These are phyloP conservation scores for Melanargia galathea DNA, from an alignment of 2,888 invertebrate species.

Conservation along the genomic window DNA sequence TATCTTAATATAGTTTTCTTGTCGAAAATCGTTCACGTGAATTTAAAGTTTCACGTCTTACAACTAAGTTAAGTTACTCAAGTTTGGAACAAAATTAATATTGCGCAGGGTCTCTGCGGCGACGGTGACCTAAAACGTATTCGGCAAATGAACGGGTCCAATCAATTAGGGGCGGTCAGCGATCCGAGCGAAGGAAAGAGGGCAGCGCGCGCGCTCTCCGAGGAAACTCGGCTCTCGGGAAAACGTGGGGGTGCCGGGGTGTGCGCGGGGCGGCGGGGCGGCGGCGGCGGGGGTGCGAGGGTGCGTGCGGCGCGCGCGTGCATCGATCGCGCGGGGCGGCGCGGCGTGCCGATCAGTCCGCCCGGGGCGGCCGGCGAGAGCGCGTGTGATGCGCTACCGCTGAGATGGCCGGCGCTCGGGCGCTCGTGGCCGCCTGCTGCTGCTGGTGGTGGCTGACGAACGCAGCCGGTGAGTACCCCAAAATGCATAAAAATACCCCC, in stretches of 20 bases:
- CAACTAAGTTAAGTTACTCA: constrained; percentile 20
- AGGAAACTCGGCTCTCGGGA: constrained; percentile 70
- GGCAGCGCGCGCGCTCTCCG: constrained; percentile 83
- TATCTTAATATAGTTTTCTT: too few relatives aligned
- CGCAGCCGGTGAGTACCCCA: constrained; percentile 77
- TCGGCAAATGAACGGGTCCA: constrained; percentile 75
- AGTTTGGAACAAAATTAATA: constrained; percentile 41
- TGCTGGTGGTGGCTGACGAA: constrained; percentile 80
- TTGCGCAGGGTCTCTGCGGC: constrained; percentile 68
- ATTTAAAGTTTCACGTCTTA: constrained; percentile 1
- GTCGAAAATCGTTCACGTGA: not conserved
- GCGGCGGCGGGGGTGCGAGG: constrained; percentile 59
- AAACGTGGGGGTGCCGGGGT: constrained; percentile 64
- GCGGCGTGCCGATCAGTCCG: constrained; percentile 64
- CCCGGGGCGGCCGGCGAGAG: constrained; percentile 81
- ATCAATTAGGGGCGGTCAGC: constrained; percentile 82
- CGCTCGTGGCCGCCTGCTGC: constrained; percentile 80
- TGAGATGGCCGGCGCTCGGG: constrained; percentile 82
- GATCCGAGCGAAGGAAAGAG: constrained; percentile 76
- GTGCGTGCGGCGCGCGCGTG: constrained; percentile 71
- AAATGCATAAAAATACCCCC: constrained; percentile 28
- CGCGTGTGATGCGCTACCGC: constrained; percentile 81
- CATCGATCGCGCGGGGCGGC: constrained; percentile 59
- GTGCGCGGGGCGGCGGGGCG: constrained; percentile 53
- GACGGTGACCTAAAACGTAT: constrained; percentile 78